Evolutionary conservation across 2,888 invertebrate genomes (phyloP), one percentile per base, ranked within the genome.

Genomic region (Petrophora chlorosata): DNA sequence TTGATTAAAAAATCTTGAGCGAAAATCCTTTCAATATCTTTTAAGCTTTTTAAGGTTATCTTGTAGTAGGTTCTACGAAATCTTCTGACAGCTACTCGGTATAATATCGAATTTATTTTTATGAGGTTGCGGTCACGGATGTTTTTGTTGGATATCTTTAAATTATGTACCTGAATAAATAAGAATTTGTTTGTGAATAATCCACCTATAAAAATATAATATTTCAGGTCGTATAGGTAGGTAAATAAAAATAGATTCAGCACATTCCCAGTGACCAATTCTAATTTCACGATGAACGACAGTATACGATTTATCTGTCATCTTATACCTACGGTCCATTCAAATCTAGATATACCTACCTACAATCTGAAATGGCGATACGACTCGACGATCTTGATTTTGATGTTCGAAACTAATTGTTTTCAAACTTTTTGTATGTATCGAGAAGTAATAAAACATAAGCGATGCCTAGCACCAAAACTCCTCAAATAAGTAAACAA

Each of bases 1-100:
- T 75, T 82, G 79, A 82, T 84, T 82, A 79, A 84, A 81, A 82
- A 76, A 76, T 72, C 69, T 66, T 67, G 60, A 60, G 61, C 59
- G 66, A 76, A 73, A 58, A 65, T 67, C 69, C 68, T 63, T 71
- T 67, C 61, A 56, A 69, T 71, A 63, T 67, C 68, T 63, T 71
- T 67, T 61, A 56, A 69, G 70, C 63, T 67, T 58, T 61, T 63
- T 54, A 62, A 61, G 58, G 59, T 52, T 55, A 53, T 60, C 60
- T 56, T 57, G 65, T 39, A 63, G 63, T 42, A 63, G 62, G 44
- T 66, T 66, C 65, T 63, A 63, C 65, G 59, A 59, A 63, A 46
- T 42, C 22, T 39, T 50, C 28, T 56, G 60, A 60, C 54, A 56
- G 51, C 38, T 54, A 47, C 56, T 56, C 61, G 52, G 58, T 53